These are phyloP conservation scores for Chaetogeoica ovagalla DNA, from an alignment of 2,888 invertebrate species.

Conservation along the genomic window DNA sequence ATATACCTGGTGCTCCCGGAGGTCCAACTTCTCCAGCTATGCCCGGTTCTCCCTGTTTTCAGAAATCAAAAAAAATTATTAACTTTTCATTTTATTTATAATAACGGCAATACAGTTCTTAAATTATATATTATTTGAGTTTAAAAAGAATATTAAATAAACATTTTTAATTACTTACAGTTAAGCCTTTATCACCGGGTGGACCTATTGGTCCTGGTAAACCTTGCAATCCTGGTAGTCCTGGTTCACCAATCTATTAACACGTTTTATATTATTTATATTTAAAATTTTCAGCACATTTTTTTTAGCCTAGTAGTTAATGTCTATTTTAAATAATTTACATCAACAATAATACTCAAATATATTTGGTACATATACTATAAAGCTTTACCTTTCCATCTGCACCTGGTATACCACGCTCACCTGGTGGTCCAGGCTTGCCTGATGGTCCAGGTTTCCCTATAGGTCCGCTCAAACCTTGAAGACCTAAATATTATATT, in stretches of 20 bases:
- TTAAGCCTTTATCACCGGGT: conserved; percentile 76
- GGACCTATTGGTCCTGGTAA: conserved; percentile 76
- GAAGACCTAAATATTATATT: conserved; percentile 56
- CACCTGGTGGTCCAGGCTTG: conserved; percentile 72
- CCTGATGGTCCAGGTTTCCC: conserved; percentile 75
- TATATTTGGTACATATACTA: background rate
- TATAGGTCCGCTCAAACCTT: conserved; percentile 67
- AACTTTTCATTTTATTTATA: too few relatives aligned
- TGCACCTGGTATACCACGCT: conserved; percentile 66
- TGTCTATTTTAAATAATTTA: background rate
- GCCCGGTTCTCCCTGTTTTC: conserved; percentile 72
- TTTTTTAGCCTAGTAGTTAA: background rate
- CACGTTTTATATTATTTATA: background rate
- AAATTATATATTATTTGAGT: background rate
- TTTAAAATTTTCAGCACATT: background rate
- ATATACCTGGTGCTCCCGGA: conserved; percentile 62
- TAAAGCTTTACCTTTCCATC: conserved; percentile 68
- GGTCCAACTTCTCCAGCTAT: conserved; percentile 79
- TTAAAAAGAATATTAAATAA: background rate
- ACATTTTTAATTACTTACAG: conserved; percentile 63
- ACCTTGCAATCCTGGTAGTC: conserved; percentile 78
- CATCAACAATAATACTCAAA: background rate
- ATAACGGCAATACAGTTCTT: background rate
- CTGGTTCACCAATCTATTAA: conserved; percentile 72
- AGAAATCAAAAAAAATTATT: conserved; percentile 1